Conservation (phyloP, 2,797 vertebrate genomes). For the Cyclura pinguis region DNA sequence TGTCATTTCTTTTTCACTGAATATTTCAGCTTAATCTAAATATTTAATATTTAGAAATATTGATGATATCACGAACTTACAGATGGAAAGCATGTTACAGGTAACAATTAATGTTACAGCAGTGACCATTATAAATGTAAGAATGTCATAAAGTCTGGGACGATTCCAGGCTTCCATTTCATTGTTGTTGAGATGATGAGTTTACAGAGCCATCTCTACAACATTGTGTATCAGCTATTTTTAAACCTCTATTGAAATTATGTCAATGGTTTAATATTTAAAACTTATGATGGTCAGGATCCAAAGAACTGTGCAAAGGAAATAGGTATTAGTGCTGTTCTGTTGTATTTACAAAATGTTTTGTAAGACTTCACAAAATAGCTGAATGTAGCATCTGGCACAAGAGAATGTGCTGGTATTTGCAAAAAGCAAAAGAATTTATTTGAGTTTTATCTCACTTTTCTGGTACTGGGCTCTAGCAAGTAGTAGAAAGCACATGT, state of each 20-base stretch:
- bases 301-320: neutral
- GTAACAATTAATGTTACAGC: constrained; percentile 64
- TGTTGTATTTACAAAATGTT: neutral
- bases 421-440: neutral
- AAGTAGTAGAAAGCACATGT: neutral
- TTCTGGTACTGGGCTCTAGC: neutral
- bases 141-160: constrained; percentile 54
- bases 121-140: constrained; percentile 70
- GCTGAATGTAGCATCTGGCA: neutral
- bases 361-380: neutral
- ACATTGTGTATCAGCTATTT: neutral
- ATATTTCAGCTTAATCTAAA: constrained; percentile 45
- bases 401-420: neutral
- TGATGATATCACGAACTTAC: constrained; percentile 46
- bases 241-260: constrained; percentile 18
- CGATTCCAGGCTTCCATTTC: constrained; percentile 58
- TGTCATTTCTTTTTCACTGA: constrained; percentile 44
- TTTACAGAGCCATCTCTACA: neutral
- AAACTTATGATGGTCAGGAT: neutral
- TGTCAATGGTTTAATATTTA: neutral
- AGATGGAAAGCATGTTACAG: constrained; percentile 66
- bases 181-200: constrained; percentile 46
- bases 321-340: neutral
- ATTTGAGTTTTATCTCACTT: neutral
- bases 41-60: constrained; percentile 37